Evolutionary conservation across 1,140 invertebrate species (phyloP).

Genomic region (Druon quercuslanigerum): DNA sequence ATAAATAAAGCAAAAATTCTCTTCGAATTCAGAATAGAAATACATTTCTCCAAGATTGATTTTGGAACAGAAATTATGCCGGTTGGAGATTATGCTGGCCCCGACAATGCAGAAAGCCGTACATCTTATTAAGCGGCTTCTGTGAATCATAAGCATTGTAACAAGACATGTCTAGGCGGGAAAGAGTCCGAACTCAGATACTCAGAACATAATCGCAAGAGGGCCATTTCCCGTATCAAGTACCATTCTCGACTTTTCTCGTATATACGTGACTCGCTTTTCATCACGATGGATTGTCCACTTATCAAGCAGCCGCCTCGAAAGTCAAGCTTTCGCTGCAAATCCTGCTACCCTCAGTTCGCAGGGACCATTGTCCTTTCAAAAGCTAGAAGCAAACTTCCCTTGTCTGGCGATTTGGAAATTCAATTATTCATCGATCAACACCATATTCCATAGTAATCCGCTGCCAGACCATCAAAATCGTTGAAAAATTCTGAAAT

Average conservation of each 20-base stretch:
- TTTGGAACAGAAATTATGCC: constrained; percentile 17
- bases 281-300: constrained; percentile 23
- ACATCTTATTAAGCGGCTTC: constrained; percentile 12
- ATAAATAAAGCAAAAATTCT: constrained; percentile 16
- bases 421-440: constrained; percentile 21
- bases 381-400: not conserved
- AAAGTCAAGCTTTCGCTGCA: constrained; percentile 5
- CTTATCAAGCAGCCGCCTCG: not conserved
- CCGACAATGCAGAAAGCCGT: constrained; percentile 2
- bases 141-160: constrained; percentile 12
- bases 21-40: constrained; percentile 1
- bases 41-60: constrained; percentile 3
- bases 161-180: not conserved
- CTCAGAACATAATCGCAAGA: not conserved
- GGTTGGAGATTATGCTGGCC: not conserved
- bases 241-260: constrained; percentile 45
- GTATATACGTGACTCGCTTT: constrained; percentile 46
- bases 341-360: not conserved
- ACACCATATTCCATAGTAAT: constrained; percentile 24
- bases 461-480: not conserved
- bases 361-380: constrained; percentile 4
- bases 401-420: constrained; percentile 20
- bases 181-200: not conserved
- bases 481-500: not conserved
- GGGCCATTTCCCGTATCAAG: constrained; percentile 37